phyloP scores from a whole-genome alignment of 2,888 invertebrate species.

The Cephus rjabovi region DNA sequence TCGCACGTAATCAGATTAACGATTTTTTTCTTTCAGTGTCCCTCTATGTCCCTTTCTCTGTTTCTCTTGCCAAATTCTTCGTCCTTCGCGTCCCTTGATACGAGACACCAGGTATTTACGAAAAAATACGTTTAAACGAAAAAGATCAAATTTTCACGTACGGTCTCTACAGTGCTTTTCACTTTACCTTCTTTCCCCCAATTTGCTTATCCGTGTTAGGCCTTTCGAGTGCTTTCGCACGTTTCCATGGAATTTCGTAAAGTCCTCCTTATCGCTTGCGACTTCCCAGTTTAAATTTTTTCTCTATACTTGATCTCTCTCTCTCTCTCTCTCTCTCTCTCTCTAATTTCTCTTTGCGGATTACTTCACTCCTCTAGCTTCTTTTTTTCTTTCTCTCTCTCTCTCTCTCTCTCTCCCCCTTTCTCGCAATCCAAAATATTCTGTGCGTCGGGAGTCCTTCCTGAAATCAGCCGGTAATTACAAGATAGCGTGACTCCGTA shows the following conservation, averaged over 20 bases:
- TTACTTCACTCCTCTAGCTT: background rate
- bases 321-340: conserved; percentile 15
- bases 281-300: conserved; percentile 18
- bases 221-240: conserved; percentile 17
- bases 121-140: too few species aligned
- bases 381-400: background rate
- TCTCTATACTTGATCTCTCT: conserved; percentile 12
- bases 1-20: too few species aligned
- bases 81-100: too few species aligned
- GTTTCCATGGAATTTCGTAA: too few species aligned
- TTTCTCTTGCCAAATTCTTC: too few species aligned
- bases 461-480: too few species aligned
- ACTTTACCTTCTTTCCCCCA: background rate
- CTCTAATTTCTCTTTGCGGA: background rate
- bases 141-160: background rate
- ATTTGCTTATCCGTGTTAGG: background rate
- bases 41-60: too few species aligned
- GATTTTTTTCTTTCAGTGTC: too few species aligned
- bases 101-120: too few species aligned
- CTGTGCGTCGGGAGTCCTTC: too few species aligned
- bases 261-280: too few species aligned
- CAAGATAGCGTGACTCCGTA: too few species aligned
- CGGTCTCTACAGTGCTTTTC: background rate
- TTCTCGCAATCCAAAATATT: background rate
- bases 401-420: background rate